Evolutionary conservation across 2,797 vertebrate genomes (phyloP).

Genomic region (Spondyliosoma cantharus): DNA sequence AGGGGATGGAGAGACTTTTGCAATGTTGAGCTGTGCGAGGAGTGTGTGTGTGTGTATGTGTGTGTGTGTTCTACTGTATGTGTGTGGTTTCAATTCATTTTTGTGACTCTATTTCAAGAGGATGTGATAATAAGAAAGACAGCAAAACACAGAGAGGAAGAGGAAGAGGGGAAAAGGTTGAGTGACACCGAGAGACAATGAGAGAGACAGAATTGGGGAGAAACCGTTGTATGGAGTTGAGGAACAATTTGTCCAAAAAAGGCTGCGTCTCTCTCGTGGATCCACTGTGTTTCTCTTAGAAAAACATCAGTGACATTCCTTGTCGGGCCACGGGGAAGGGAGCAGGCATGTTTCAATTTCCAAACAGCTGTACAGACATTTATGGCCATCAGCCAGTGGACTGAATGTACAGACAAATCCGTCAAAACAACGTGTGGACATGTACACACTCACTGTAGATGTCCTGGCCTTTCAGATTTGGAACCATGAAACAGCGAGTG

Average conservation of each 20-base stretch:
- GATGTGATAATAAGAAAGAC: neutral
- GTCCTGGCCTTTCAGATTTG: neutral
- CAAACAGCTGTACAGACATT: slow-evolving; percentile 38
- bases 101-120: neutral
- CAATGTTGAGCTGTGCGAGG: slow-evolving; percentile 33
- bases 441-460: neutral
- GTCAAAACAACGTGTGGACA: slow-evolving; percentile 15
- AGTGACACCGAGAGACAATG: neutral
- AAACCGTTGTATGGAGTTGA: neutral
- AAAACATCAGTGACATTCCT: slow-evolving; percentile 47
- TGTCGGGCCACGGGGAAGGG: neutral
- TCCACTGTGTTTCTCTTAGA: slow-evolving; percentile 12
- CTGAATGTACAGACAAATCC: slow-evolving; percentile 4
- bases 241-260: slow-evolving; percentile 40
- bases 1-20: slow-evolving; percentile 28
- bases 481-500: neutral
- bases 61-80: neutral
- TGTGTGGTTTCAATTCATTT: slow-evolving; percentile 11
- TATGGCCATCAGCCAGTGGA: slow-evolving; percentile 16
- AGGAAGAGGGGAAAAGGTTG: neutral
- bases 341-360: slow-evolving; percentile 16
- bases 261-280: slow-evolving; percentile 2
- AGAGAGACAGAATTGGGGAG: neutral
- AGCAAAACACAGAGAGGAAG: slow-evolving; percentile 6
- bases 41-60: neutral